phyloP scores from a whole-genome alignment of 2,113 vertebrate species.

The Thalassarche chlororhynchos region DNA sequence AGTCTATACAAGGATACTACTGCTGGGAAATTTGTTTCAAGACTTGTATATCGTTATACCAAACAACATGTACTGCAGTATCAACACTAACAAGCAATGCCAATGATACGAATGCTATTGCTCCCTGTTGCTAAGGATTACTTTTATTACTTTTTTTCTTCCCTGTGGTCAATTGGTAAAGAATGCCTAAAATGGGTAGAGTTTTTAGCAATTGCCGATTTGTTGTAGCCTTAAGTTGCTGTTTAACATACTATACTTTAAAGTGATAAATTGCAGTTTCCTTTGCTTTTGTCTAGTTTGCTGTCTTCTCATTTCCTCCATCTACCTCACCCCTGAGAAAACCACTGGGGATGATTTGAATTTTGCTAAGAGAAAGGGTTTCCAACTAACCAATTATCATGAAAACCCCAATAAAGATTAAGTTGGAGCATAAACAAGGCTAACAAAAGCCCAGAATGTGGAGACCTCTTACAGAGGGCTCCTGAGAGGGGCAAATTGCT shows the following conservation, averaged over 20 bases:
- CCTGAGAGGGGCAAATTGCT: neutral
- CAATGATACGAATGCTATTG: conserved; percentile 58
- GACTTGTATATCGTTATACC: conserved; percentile 77
- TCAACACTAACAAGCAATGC: conserved; percentile 63
- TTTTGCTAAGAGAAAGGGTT: neutral
- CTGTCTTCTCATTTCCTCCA: neutral
- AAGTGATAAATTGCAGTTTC: neutral
- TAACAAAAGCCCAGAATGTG: neutral
- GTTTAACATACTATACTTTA: neutral
- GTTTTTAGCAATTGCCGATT: conserved; percentile 36
- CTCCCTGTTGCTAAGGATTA: conserved; percentile 49
- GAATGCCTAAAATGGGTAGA: neutral
- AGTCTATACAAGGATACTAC: conserved; percentile 82
- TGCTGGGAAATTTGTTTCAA: conserved; percentile 85
- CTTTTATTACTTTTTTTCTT: conserved; percentile 29
- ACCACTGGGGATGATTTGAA: neutral
- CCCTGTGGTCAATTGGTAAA: conserved; percentile 23
- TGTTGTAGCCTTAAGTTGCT: conserved; percentile 2
- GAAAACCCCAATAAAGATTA: neutral
- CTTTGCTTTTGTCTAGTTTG: conserved; percentile 7
- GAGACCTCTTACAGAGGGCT: neutral
- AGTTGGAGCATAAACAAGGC: neutral
- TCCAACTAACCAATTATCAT: neutral
- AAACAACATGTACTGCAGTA: conserved; percentile 64
- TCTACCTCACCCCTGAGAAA: neutral